These are phyloP conservation scores for Hoplodrina ambigua DNA, from an alignment of 2,888 invertebrate genomes.

Conservation along the genomic window DNA sequence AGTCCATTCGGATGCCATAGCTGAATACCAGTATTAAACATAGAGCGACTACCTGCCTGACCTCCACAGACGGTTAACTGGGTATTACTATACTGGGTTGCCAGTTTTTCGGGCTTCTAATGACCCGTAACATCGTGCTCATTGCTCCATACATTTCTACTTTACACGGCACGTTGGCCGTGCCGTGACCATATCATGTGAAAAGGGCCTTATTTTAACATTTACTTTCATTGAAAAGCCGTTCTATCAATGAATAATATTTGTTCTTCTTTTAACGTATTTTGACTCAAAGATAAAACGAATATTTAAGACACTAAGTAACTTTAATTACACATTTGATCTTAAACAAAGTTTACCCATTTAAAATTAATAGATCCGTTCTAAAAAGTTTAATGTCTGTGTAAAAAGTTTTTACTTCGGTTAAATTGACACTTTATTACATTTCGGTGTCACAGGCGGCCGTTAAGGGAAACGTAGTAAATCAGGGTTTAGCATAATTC, in stretches of 20 bases:
- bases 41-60: no score
- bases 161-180: no score
- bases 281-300: background rate
- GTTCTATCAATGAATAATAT: background rate
- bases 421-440: conserved; percentile 48
- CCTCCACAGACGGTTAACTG: no score
- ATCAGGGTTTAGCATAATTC: conserved; percentile 75
- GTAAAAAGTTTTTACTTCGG: conserved; percentile 48
- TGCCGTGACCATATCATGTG: no score
- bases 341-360: conserved; percentile 19
- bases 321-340: conserved; percentile 1
- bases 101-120: no score
- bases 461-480: conserved; percentile 67
- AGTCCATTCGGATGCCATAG: no score
- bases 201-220: no score
- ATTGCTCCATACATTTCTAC: no score
- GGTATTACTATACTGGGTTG: no score
- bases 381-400: conserved; percentile 30
- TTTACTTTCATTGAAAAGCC: background rate
- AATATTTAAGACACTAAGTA: background rate
- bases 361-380: conserved; percentile 25
- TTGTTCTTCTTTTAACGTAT: background rate
- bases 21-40: no score
- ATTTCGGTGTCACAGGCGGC: conserved; percentile 60
- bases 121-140: no score